phyloP scores from a whole-genome alignment of 2,888 invertebrate species.

The Tetanocera ferruginea region DNA sequence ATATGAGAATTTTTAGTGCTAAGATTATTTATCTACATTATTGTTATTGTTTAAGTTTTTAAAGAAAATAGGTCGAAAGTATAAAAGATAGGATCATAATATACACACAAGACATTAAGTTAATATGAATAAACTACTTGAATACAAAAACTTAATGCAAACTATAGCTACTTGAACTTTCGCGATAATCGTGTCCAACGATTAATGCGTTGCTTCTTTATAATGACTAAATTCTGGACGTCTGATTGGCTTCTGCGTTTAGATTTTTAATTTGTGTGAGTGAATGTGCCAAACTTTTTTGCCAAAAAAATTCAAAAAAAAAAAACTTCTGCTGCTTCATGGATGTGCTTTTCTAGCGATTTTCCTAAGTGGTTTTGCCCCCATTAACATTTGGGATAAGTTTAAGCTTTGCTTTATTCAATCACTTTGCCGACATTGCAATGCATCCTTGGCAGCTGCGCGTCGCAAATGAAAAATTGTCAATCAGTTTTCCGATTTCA shows the following conservation, averaged over 20 bases:
- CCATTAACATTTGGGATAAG: not conserved
- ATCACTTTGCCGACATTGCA: conserved; percentile 37
- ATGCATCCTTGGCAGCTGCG: conserved; percentile 40
- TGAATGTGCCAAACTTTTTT: too few relatives aligned
- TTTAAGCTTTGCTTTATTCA: not conserved
- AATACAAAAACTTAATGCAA: not conserved
- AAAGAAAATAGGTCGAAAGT: not conserved
- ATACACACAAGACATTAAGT: not conserved
- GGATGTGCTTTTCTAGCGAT: too few relatives aligned
- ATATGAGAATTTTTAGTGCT: not conserved
- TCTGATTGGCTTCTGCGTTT: conserved; percentile 4
- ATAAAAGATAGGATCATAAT: not conserved
- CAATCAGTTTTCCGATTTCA: conserved; percentile 66
- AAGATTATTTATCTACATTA: not conserved
- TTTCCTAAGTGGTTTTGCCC: too few relatives aligned
- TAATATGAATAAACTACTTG: not conserved
- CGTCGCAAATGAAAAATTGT: conserved; percentile 54
- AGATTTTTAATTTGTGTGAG: not conserved
- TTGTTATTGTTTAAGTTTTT: not conserved
- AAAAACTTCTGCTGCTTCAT: too few relatives aligned
- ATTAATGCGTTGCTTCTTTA: not conserved
- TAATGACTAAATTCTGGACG: conserved; percentile 18
- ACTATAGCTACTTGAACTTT: not conserved
- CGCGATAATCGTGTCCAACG: not conserved
- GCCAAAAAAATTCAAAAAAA: too few relatives aligned